Evolutionary conservation across 2,888 invertebrate species (phyloP), one percentile per base, ranked within the genome.

Genomic region (Sipha maydis): DNA sequence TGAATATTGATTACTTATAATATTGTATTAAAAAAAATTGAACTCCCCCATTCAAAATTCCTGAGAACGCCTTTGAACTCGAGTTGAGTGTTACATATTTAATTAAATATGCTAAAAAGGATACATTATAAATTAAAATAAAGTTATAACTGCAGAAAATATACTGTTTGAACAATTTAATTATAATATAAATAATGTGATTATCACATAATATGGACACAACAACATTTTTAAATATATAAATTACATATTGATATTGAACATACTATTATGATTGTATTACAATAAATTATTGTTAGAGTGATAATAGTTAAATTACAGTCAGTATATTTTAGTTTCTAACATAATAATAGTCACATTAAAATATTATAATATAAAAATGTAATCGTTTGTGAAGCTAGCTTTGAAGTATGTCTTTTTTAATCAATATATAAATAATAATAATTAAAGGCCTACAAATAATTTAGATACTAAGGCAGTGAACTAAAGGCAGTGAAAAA

Each of bases 401-500:
- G 11, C 67, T 67, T 67, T 77, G 28, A 67, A 48, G 7, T 69
- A 69, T 77, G 8, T 76, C 25, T 41, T 28, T 86, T 41, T 80
- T 73, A 28, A 56, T 73, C 80, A 67, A 54, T 73, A 71, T 80
- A 88, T 79, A 82, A 88, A 82, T 41, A 80, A 80, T 78, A 61
- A 61, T 82, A 82, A 67, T 80, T 73, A 61, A 77, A 48, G 1
- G 25, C 75, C 25, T 88, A 80, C 28, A 38, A 82, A 67, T 88
- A 28, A 19, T 75, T 82, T 54, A 88, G 41, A 82, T 75, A 61
- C 80, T 88, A 88, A 82, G 88, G 88, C 88, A 88, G 88, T 88
- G 75, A 88, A 75, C 88, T 88, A 88, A 88, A 88, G 88, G 88
- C 88, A 88, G 88, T 88, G 88, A 76, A 76, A 82, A 88, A 41